Conservation (phyloP, 2,113 vertebrate species). For the Epinephelus moara region DNA sequence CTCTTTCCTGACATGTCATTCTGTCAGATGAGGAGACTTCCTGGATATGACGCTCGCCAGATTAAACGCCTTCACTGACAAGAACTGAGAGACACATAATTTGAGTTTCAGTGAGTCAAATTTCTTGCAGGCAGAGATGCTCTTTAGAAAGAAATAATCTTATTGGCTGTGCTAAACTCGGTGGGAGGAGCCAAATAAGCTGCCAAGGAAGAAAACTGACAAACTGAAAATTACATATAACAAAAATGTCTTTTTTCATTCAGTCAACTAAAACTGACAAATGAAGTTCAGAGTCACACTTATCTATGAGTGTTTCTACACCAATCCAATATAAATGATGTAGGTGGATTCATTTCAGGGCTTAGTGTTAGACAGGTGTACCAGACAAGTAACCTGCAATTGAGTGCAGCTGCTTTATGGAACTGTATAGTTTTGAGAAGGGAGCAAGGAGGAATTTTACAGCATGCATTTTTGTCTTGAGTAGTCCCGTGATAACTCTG, state of each 20-base stretch:
- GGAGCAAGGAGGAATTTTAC: not conserved
- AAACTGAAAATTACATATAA: no score
- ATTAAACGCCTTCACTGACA: slow-evolving; percentile 33
- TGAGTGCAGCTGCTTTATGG: not conserved
- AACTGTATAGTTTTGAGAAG: not conserved
- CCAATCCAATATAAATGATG: not conserved
- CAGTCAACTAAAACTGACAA: not conserved
- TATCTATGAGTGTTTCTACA: no score
- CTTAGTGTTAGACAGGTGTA: not conserved
- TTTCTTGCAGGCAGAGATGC: not conserved
- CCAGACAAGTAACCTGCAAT: no score
- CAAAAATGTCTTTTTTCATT: no score
- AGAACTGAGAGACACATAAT: not conserved
- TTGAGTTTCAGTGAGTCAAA: not conserved
- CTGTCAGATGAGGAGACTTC: slow-evolving; percentile 57
- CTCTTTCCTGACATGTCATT: slow-evolving; percentile 48
- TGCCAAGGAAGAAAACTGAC: no score
- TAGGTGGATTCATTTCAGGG: not conserved
- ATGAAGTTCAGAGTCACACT: not conserved
- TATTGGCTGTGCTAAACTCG: no score
- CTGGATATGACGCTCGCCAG: not conserved
- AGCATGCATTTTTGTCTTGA: not conserved
- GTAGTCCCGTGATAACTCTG: not conserved
- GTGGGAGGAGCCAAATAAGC: no score
- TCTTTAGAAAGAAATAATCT: not conserved